Percentiles rank a stretch among this genome's conserved stretches.
Conservation (phyloP, 1,140 invertebrate species). For the Philopotamus ludificatus region DNA sequence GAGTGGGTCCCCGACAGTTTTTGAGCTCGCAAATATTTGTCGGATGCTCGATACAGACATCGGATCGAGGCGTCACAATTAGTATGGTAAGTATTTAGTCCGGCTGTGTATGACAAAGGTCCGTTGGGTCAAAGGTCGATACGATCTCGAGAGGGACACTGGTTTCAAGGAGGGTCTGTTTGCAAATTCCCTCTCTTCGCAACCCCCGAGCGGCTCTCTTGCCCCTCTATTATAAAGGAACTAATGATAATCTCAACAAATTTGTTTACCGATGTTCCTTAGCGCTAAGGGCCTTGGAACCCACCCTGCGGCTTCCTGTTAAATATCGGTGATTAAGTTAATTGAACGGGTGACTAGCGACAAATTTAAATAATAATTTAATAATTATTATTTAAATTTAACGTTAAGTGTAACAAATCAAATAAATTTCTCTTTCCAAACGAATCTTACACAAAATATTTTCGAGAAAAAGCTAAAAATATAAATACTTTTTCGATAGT, state of each 20-base stretch:
- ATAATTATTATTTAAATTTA: no score
- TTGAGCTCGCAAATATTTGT: not conserved
- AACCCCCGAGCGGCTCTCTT: slow-evolving; percentile 16
- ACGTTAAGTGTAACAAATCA: no score
- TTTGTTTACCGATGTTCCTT: slow-evolving; percentile 19
- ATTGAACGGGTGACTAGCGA: no score
- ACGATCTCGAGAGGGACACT: slow-evolving; percentile 2
- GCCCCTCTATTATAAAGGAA: slow-evolving; percentile 17
- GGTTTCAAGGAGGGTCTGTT: slow-evolving; percentile 19
- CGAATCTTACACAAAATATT: no score
- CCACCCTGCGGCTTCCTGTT: not conserved
- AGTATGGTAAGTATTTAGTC: not conserved
- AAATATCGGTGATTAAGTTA: not conserved
- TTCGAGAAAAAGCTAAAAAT: no score
- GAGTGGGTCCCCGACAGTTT: not conserved
- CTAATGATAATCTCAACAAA: slow-evolving; percentile 28
- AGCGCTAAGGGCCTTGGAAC: not conserved
- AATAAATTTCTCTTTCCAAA: no score
- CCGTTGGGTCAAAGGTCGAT: not conserved
- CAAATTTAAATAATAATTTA: no score
- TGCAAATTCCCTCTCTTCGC: slow-evolving; percentile 4
- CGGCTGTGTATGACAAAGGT: slow-evolving; percentile 5
- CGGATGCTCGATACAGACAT: not conserved
- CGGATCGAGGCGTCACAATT: not conserved
- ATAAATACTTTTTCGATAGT: no score